These are phyloP conservation scores for Uloborus plumipes DNA, from an alignment of 2,888 invertebrate genomes.

Conservation along the genomic window DNA sequence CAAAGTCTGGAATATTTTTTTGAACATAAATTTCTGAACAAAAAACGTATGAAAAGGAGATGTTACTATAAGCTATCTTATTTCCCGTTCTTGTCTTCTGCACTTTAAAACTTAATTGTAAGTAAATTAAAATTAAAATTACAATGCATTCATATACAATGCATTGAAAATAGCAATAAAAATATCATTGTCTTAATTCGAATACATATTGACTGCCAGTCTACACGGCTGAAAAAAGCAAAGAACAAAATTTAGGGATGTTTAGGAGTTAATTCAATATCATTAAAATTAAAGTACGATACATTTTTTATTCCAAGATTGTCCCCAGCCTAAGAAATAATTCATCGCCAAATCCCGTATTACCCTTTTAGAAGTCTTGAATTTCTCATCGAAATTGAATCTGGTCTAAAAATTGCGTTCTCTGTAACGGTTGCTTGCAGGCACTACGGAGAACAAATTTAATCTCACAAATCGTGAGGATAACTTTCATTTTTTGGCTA, in stretches of 20 bases:
- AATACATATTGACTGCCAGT: too few species aligned
- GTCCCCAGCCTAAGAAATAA: conserved; percentile 8
- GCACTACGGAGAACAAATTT: conserved; percentile 61
- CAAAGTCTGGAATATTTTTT: too few species aligned
- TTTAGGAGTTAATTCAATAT: conserved; percentile 41
- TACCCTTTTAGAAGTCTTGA: conserved; percentile 28
- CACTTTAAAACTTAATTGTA: too few species aligned
- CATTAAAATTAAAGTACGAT: conserved; percentile 51
- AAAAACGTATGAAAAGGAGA: too few species aligned
- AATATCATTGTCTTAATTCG: too few species aligned
- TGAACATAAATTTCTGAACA: too few species aligned
- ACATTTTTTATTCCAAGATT: conserved; percentile 8
- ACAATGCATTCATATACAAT: too few species aligned
- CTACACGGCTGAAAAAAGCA: not conserved
- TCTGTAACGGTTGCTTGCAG: conserved; percentile 25
- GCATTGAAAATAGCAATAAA: too few species aligned
- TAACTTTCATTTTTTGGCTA: conserved; percentile 51
- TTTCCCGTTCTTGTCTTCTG: too few species aligned
- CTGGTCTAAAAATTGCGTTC: conserved; percentile 44
- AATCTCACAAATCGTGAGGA: conserved; percentile 58
- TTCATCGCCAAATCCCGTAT: conserved; percentile 24
- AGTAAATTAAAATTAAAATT: too few species aligned
- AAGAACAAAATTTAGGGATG: not conserved
- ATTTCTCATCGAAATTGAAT: conserved; percentile 50
- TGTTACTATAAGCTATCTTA: too few species aligned